Evolutionary conservation across 1,140 invertebrate species (phyloP), one percentile per base, ranked within the genome.

Genomic region (Conopomorpha cramerella): DNA sequence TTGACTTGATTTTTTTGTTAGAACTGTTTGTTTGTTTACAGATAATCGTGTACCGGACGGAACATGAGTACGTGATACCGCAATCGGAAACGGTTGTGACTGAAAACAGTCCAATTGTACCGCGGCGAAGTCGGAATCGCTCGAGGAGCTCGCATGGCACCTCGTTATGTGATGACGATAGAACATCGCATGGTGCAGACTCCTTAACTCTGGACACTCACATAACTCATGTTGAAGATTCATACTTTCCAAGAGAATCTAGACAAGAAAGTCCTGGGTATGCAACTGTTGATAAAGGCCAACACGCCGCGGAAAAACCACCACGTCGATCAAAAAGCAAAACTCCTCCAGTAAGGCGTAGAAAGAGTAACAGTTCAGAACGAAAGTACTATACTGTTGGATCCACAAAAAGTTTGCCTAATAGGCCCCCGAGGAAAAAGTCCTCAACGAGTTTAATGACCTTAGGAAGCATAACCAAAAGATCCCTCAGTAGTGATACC

Each of bases 331-430:
- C 70, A 1, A 56, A 51, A 38, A 72, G 63, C 30, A 70, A 70
- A 45, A 70, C 70, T n/a, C 70, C 67, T 36, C 70, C 70, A 2
- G 45, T 34, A 2, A 49, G 67, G 14, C 59, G 53, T 18, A 51
- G 63, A 4, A 72, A 74, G 42, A 74, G 70, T 26, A 55, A 71
- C 23, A 74, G 67, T 27, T 71, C 70, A n/a, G 70, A 74, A 45
- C 72, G 86, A 35, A 85, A 85, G 45, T 90, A 89, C 61, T 88
- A 86, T 46, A 89, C 87, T 1, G 61, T 88, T 1, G 81, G 82
- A 19, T 81, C 84, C 0, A 71, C 63, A 10, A 81, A 63, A 45
- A 19, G 43, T 12, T 35, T 49, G 3, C 70, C 70, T n/a, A 53
- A 61, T 30, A 50, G 83, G 40, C 80, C 82, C 1, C 80, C 78